A percentile compares a stretch with the other conserved stretches of the same genome.
phyloP scores from a whole-genome alignment of 2,113 vertebrate genomes.

The Rhinichthys klamathensis region DNA sequence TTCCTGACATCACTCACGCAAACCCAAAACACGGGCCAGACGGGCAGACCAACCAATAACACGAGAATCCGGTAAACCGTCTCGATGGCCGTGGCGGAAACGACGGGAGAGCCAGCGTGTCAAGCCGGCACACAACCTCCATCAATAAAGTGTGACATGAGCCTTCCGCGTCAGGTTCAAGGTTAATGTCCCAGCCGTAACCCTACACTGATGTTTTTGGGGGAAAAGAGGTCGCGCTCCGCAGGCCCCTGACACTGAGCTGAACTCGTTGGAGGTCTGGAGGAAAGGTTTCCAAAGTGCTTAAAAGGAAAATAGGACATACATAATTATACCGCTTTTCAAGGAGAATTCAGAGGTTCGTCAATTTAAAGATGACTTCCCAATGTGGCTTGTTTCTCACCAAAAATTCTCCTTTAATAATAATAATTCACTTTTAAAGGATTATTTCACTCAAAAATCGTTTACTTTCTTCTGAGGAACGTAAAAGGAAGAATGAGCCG shows the following conservation, averaged over 20 bases:
- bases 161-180: slow-evolving; percentile 22
- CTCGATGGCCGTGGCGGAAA: not conserved
- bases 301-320: slow-evolving; percentile 20
- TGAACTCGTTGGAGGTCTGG: slow-evolving; percentile 29
- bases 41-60: slow-evolving; percentile 34
- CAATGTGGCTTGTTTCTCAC: not conserved
- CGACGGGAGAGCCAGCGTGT: slow-evolving; percentile 4
- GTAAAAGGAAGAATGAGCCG: not conserved
- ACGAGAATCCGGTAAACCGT: slow-evolving; percentile 7
- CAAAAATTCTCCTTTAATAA: not conserved
- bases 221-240: not conserved
- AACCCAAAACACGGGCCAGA: slow-evolving; percentile 43
- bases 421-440: not conserved
- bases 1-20: slow-evolving; percentile 52
- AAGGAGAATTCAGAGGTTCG: slow-evolving; percentile 24
- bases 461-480: not conserved
- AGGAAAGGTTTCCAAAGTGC: slow-evolving; percentile 34
- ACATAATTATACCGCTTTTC: slow-evolving; percentile 19
- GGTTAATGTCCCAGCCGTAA: slow-evolving; percentile 41
- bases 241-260: slow-evolving; percentile 40
- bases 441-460: not conserved
- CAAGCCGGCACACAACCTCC: slow-evolving; percentile 32
- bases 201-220: slow-evolving; percentile 15
- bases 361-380: slow-evolving; percentile 3
- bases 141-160: slow-evolving; percentile 50